A percentile compares a stretch with the other conserved stretches of the same genome.
These are phyloP conservation scores for Sarcophaga variegata DNA, from an alignment of 2,888 invertebrate genomes.

Conservation along the genomic window DNA sequence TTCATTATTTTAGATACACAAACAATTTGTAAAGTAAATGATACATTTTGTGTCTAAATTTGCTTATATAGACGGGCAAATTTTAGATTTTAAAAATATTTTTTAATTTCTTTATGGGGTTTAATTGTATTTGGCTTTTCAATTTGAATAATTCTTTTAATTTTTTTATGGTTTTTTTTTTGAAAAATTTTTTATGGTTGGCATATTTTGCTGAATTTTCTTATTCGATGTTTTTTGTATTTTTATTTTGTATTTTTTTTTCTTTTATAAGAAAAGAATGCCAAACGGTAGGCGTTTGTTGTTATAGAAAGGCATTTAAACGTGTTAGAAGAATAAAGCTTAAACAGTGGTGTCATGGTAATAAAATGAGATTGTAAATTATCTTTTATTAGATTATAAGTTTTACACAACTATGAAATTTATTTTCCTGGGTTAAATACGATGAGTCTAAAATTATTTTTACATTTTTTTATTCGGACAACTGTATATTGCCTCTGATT, in stretches of 20 bases:
- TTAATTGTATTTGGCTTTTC: slow-evolving; percentile 2
- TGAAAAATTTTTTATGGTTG: slow-evolving; percentile 10
- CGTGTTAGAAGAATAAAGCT: slow-evolving; percentile 48
- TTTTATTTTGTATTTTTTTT: neutral
- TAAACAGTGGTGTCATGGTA: slow-evolving; percentile 23
- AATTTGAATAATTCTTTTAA: slow-evolving; percentile 17
- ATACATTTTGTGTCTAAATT: neutral
- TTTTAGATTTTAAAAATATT: slow-evolving; percentile 56
- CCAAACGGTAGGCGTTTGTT: slow-evolving; percentile 68
- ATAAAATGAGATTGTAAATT: neutral
- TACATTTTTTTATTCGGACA: no score
- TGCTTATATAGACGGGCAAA: neutral
- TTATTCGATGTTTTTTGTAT: slow-evolving; percentile 29
- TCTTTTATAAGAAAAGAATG: slow-evolving; percentile 20
- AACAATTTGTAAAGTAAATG: neutral
- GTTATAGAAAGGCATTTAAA: slow-evolving; percentile 67
- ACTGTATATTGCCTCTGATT: no score
- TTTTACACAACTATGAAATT: no score
- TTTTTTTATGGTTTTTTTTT: neutral
- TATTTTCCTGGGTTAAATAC: no score
- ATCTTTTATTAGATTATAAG: no score
- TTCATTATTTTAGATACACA: neutral
- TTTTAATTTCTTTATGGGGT: neutral
- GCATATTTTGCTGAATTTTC: slow-evolving; percentile 11
- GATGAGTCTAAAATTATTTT: no score